phyloP scores from a whole-genome alignment of 2,888 invertebrate species.

The Andrena bicolor region DNA sequence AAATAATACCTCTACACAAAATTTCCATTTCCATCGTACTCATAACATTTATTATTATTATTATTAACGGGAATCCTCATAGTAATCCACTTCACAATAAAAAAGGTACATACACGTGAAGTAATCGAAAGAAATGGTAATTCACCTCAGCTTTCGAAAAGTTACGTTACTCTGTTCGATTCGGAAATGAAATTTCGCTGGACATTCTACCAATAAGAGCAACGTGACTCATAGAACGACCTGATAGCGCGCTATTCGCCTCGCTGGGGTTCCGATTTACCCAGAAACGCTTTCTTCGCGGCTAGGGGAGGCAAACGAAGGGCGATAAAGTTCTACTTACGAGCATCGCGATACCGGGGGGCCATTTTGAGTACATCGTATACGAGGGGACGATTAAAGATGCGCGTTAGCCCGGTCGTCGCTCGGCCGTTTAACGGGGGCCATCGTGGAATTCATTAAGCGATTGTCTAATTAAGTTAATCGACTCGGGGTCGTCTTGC shows the following conservation, averaged over 20 bases:
- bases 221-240: slow-evolving; percentile 4
- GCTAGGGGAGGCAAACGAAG: slow-evolving; percentile 32
- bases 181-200: neutral
- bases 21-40: too few species aligned
- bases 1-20: too few species aligned
- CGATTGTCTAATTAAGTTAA: slow-evolving; percentile 83
- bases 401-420: slow-evolving; percentile 57
- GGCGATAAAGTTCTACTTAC: slow-evolving; percentile 63
- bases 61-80: too few species aligned
- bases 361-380: slow-evolving; percentile 54
- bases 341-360: slow-evolving; percentile 51
- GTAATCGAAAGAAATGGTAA: too few species aligned
- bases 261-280: slow-evolving; percentile 15
- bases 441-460: slow-evolving; percentile 79
- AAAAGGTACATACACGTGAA: too few species aligned
- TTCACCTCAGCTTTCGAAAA: too few species aligned
- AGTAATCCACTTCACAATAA: too few species aligned
- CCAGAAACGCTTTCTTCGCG: neutral
- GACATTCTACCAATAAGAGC: neutral
- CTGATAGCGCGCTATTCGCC: neutral
- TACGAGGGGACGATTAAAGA: slow-evolving; percentile 62
- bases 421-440: slow-evolving; percentile 59
- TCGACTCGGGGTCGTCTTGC: slow-evolving; percentile 73
- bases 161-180: neutral
- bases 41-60: too few species aligned